Percentiles rank a stretch among this genome's conserved stretches.
Conservation (phyloP, 1,140 invertebrate genomes). For the Brachionus plicatilis region DNA sequence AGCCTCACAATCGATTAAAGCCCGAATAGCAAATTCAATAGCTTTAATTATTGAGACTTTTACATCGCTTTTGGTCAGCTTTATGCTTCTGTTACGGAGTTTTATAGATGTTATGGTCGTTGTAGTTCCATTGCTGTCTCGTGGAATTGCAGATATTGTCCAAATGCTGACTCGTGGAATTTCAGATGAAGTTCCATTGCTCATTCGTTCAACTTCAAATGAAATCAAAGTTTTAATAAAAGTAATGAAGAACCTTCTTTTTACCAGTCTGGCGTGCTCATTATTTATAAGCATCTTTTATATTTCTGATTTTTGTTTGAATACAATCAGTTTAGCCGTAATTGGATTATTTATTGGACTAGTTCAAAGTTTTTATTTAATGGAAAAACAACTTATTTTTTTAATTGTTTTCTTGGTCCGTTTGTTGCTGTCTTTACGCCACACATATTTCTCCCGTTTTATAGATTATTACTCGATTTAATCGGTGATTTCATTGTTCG, state of each 20-base stretch:
- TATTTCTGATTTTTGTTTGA: background rate
- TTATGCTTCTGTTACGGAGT: no score
- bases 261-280: background rate
- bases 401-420: background rate
- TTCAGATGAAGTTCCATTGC: no score
- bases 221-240: background rate
- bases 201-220: background rate
- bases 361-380: background rate
- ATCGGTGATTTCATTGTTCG: background rate
- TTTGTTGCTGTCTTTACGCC: background rate
- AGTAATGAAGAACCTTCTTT: background rate
- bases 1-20: no score
- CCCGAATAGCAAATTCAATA: no score
- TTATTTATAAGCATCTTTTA: background rate
- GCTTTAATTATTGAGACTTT: no score
- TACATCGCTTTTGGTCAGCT: no score
- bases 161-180: no score
- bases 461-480: background rate
- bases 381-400: background rate
- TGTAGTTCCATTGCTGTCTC: no score
- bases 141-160: no score
- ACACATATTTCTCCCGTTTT: background rate
- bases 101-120: no score
- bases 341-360: background rate
- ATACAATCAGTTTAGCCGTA: background rate